Base-by-base conservation (phyloP, 2,797 vertebrate species). In the Notolepis coatsorum region DNA sequence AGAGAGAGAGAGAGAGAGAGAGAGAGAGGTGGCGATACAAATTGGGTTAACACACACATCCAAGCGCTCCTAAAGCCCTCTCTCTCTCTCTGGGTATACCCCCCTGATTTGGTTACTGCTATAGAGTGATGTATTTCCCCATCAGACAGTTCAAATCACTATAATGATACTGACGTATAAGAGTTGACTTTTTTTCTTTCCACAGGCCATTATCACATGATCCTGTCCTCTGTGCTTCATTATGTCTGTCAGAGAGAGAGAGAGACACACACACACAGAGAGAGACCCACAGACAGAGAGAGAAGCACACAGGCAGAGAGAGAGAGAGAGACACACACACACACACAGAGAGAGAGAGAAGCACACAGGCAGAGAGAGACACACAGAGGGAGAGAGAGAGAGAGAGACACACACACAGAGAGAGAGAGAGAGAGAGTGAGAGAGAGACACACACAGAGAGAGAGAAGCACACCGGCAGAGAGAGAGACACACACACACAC, bases 1-100 rank as follows among this genome's bases (percentile, higher is more conserved):
- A 85, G 88, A 90, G 89, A 88, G 67, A 69, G 78, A 82, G 78
- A n/a, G 88, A 85, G 88, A 90, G 89, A 88, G 88, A 85, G 88
- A 90, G 89, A 88, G 67, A 69, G 78, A 82, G 78, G 81, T 86
- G 75, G 85, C 79, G 86, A 89, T 84, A 90, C 86, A 87, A 84
- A 87, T 86, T 86, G 83, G 71, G 77, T 88, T 90, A 77, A 85
- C 86, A 84, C 56, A 20, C 62, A 62, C 43, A 61, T 73, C 69
- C 56, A 73, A 63, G 54, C 56, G 71, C 65, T 79, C 42, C 21
- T 58, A 76, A 80, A 72, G 24, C 38, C 30, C 65, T 18, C 47
- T 28, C 3, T 8, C 5, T n/a, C 63, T 20, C 54, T 45, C 47
- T 31, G 48, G 17, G 69, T 65, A 65, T 73, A n/a, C n/a, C 13